Percentiles rank a stretch among this genome's conserved stretches.
Evolutionary conservation across 92 coral and sea anemone species (phyloP).

Genomic region (Zoanthus sansibaricus): DNA sequence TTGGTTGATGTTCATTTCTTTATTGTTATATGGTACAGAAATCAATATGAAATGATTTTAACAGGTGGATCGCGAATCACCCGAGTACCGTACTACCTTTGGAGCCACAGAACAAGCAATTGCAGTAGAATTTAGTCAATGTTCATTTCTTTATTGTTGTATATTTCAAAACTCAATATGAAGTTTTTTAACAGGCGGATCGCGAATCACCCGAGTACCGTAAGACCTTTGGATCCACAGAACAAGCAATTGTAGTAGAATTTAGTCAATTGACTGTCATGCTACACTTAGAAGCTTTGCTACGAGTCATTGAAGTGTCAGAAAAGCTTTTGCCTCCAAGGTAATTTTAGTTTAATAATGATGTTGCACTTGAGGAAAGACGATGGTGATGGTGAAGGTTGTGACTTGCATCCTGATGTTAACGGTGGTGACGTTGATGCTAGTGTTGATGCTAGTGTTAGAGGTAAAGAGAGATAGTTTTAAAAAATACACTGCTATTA

Average conservation of each 20-base stretch:
- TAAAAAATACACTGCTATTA: background rate
- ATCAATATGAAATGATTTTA: background rate
- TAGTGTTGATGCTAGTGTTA: too few relatives aligned
- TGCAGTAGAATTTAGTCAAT: conserved; percentile 78
- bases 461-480: background rate
- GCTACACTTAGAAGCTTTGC: conserved; percentile 93
- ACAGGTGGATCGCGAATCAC: too few relatives aligned
- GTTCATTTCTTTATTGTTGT: background rate
- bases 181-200: conserved; percentile 72
- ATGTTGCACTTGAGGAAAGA: background rate
- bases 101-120: conserved; percentile 84
- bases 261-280: conserved; percentile 81
- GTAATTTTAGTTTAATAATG: conserved; percentile 36
- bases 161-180: background rate
- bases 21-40: background rate
- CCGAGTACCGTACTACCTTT: conserved; percentile 78
- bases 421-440: too few relatives aligned
- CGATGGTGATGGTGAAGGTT: background rate
- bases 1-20: too few relatives aligned
- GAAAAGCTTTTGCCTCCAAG: conserved; percentile 84
- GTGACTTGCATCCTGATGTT: too few relatives aligned
- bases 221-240: conserved; percentile 81
- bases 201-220: conserved; percentile 80
- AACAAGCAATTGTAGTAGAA: conserved; percentile 77
- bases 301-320: conserved; percentile 84